phyloP scores from a whole-genome alignment of 1,140 invertebrate species.

The Agrypnia vestita region DNA sequence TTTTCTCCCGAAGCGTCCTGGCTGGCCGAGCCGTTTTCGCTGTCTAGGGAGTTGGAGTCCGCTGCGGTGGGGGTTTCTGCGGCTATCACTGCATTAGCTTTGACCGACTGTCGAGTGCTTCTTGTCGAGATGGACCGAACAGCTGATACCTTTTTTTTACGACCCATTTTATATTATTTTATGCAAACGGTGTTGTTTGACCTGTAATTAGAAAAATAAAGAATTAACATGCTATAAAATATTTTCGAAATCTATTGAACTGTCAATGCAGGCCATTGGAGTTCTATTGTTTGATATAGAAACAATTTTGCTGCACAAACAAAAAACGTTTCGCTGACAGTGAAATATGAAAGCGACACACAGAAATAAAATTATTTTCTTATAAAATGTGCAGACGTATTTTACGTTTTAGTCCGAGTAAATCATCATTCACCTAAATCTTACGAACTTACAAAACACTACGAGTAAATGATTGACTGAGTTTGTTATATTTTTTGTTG shows the following conservation, averaged over 20 bases:
- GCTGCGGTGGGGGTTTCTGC: conserved; percentile 15
- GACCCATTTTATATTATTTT: conserved; percentile 45
- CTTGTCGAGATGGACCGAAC: conserved; percentile 10
- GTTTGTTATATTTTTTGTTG: neutral
- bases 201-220: conserved; percentile 20
- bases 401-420: no score
- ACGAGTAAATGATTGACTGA: no score
- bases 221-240: neutral
- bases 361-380: neutral
- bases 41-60: conserved; percentile 42
- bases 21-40: conserved; percentile 29
- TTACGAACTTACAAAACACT: no score
- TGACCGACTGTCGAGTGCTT: conserved; percentile 47
- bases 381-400: no score
- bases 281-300: conserved; percentile 32
- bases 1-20: conserved; percentile 54
- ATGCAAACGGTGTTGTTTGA: neutral
- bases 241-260: conserved; percentile 15
- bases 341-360: neutral
- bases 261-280: conserved; percentile 16
- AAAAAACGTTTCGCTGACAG: neutral
- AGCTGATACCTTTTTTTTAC: conserved; percentile 47
- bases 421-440: no score
- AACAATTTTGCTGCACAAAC: neutral
- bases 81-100: conserved; percentile 1